phyloP scores from a whole-genome alignment of 2,797 vertebrate genomes.

The Lepilemur septentrionalis region DNA sequence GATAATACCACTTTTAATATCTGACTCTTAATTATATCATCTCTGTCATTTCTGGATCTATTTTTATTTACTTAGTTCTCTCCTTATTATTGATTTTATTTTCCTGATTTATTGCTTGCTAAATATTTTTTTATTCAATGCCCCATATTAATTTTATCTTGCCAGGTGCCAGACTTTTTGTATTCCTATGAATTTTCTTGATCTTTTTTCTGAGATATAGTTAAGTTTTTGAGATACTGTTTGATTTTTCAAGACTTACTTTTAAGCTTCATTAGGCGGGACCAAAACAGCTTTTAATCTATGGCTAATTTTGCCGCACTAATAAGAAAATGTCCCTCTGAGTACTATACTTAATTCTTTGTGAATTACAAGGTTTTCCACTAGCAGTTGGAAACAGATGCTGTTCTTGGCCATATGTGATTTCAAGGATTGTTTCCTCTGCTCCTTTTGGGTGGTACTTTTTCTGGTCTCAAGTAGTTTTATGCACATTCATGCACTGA shows the following conservation, averaged over 20 bases:
- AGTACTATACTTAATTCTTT: not conserved
- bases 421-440: not conserved
- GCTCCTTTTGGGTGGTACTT: not conserved
- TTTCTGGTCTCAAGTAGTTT: not conserved
- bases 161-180: not conserved
- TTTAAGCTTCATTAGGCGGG: not conserved
- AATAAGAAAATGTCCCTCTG: not conserved
- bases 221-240: not conserved
- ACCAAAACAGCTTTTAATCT: not conserved
- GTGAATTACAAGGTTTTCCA: not conserved
- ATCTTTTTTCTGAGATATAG: not conserved
- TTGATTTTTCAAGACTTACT: not conserved
- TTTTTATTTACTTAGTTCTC: not conserved
- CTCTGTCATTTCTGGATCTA: not conserved
- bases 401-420: not conserved
- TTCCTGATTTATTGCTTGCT: not conserved
- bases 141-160: not conserved
- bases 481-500: not conserved
- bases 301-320: not conserved
- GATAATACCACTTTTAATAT: not conserved
- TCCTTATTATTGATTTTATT: not conserved
- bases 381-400: not conserved
- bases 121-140: not conserved
- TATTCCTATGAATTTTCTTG: not conserved
- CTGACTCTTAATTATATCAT: not conserved